Conservation (phyloP, 1,140 invertebrate genomes). For the Philopotamus ludificatus region DNA sequence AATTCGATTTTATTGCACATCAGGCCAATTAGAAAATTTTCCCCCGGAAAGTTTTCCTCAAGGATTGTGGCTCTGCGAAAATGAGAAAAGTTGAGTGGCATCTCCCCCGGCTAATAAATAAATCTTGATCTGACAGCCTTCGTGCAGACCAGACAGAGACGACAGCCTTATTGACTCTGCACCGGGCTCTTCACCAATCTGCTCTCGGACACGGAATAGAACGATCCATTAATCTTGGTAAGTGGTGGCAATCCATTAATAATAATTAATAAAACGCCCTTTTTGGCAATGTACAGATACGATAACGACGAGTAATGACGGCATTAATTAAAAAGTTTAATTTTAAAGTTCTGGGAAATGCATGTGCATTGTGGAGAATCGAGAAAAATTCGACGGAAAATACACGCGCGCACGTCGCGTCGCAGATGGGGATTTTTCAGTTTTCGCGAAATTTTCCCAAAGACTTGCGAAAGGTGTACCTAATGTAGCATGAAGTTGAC, state of each 20-base stretch:
- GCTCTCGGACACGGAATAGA: neutral
- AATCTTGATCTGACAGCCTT: conserved; percentile 10
- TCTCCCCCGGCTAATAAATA: conserved; percentile 11
- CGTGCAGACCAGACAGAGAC: conserved; percentile 1
- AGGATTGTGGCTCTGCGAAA: neutral
- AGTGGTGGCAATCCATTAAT: neutral
- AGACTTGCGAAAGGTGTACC: neutral
- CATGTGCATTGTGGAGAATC: neutral
- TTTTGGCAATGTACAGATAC: neutral
- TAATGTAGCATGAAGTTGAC: neutral
- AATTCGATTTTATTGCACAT: conserved; percentile 9
- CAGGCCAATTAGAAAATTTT: conserved; percentile 5
- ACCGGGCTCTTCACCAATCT: neutral
- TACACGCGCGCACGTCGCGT: neutral
- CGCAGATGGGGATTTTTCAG: no score
- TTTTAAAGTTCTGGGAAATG: neutral
- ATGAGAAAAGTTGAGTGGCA: conserved; percentile 13
- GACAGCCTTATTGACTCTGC: conserved; percentile 4
- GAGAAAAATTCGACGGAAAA: neutral
- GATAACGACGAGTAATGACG: no score
- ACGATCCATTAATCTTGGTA: neutral
- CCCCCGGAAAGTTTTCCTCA: conserved; percentile 3
- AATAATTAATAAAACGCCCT: neutral
- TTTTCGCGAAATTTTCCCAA: neutral
- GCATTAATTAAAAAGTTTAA: no score